A percentile compares a stretch with the other conserved stretches of the same genome.
Conservation (phyloP, 2,113 vertebrate genomes). For the Scartelaos histophorus region DNA sequence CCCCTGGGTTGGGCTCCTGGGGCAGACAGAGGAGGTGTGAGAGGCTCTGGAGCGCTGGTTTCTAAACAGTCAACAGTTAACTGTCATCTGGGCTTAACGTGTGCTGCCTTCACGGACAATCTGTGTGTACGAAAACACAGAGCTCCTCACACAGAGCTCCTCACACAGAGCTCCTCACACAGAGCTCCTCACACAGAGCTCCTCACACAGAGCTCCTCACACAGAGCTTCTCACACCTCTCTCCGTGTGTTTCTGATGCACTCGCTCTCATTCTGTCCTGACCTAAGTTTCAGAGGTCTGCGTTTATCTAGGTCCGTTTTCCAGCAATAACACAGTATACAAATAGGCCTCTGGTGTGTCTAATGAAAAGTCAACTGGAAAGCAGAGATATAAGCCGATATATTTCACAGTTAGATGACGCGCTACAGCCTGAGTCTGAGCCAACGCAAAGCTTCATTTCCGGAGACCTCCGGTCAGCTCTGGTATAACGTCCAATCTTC, state of each 20-base stretch:
- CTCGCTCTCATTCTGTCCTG: background rate
- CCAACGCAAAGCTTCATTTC: background rate
- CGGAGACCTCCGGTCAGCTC: background rate
- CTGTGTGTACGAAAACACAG: background rate
- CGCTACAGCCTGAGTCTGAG: background rate
- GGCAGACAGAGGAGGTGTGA: background rate
- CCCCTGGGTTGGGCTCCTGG: no score
- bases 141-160: no score
- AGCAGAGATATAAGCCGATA: no score
- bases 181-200: no score
- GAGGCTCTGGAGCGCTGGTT: background rate
- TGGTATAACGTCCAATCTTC: background rate
- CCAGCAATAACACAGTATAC: background rate
- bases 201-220: no score
- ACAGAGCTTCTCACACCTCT: no score
- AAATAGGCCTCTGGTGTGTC: background rate
- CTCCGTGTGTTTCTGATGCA: no score
- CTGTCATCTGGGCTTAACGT: background rate
- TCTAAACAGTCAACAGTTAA: background rate
- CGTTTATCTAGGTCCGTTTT: background rate
- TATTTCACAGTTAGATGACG: background rate
- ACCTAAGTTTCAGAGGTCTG: no score
- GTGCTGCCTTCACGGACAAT: background rate
- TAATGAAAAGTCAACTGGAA: background rate
- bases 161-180: no score